Conservation (phyloP, 2,113 vertebrate genomes). For the Ammodytes marinus region DNA sequence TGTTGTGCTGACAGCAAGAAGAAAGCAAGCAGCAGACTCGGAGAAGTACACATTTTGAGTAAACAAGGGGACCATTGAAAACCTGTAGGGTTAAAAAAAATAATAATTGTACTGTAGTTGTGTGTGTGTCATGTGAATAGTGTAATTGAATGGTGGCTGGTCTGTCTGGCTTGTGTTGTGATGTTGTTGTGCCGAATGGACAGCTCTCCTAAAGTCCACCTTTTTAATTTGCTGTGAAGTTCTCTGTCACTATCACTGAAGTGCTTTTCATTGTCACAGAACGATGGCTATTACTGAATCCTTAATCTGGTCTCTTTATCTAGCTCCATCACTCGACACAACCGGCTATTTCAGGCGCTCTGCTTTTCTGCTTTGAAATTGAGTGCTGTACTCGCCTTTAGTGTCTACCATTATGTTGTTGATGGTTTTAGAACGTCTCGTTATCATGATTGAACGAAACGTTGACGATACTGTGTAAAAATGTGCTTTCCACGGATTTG, state of each 20-base stretch:
- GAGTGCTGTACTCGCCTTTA: conserved; percentile 7
- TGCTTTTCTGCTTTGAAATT: neutral
- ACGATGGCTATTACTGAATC: conserved; percentile 2
- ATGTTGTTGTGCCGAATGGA: conserved; percentile 18
- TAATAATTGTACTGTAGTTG: conserved; percentile 17
- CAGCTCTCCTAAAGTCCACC: neutral
- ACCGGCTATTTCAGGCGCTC: neutral
- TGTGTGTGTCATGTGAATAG: conserved; percentile 43
- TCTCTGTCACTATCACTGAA: neutral
- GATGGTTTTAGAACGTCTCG: neutral
- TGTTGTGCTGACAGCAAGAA: conserved; percentile 51
- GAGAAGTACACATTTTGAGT: conserved; percentile 20
- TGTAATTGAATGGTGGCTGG: conserved; percentile 11
- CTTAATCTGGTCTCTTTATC: conserved; percentile 30
- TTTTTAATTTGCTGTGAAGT: conserved; percentile 14
- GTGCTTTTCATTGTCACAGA: neutral
- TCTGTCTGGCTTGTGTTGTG: conserved; percentile 21
- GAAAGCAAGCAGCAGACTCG: conserved; percentile 15
- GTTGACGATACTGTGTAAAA: neutral
- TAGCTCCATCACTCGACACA: conserved; percentile 6
- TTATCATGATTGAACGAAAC: neutral
- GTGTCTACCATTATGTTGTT: neutral
- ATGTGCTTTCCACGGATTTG: conserved; percentile 7
- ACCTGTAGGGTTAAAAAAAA: neutral
- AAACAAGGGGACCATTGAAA: conserved; percentile 2